Evolutionary conservation across 1,140 invertebrate species (phyloP), one percentile per base, ranked within the genome.

Genomic region (Drosophila rufa): DNA sequence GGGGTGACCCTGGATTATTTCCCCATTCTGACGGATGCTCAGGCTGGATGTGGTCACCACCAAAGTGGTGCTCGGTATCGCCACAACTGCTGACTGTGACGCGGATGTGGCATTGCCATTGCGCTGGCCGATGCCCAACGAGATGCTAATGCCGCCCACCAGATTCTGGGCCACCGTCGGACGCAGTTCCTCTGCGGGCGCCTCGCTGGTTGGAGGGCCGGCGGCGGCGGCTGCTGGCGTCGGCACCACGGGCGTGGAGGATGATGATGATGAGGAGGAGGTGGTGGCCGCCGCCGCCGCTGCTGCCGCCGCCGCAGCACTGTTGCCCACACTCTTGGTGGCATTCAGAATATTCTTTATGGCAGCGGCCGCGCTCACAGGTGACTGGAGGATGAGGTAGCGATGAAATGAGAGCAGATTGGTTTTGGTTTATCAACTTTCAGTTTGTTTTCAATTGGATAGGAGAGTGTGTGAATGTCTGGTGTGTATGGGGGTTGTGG

Each of bases 301-400:
- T 30, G 60, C 50, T 56, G 86, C 62, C 59, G 68, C 58, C 66
- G 64, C 57, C 47, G 85, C 70, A 43, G 78, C 78, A 67, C 76
- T 74, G 59, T 66, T 92, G 40, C 91, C 91, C 45, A 92, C 91
- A 83, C 48, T 92, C 77, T 92, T 92, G 19, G 91, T 92, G 68
- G 91, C 91, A 79, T 92, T 92, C 59, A 92, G 80, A 65, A 92
- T 92, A 58, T 79, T 92, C 74, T 92, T 92, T 51, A 92, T 92
- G 46, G 91, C 91, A 45, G 91, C 91, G 58, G 91, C 91, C 55
- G 91, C 91, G 59, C 91, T 92, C 48, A 92, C 91, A 50, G 91
- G 84, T 71, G 91, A 92, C 91, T 92, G 75, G 50, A 60, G 48
- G 60, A 61, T 76, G 66, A 59, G 50, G 75, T 61, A 68, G 74